Base-by-base conservation (phyloP, 2,888 invertebrate species). In the Dryobotodes eremita region DNA sequence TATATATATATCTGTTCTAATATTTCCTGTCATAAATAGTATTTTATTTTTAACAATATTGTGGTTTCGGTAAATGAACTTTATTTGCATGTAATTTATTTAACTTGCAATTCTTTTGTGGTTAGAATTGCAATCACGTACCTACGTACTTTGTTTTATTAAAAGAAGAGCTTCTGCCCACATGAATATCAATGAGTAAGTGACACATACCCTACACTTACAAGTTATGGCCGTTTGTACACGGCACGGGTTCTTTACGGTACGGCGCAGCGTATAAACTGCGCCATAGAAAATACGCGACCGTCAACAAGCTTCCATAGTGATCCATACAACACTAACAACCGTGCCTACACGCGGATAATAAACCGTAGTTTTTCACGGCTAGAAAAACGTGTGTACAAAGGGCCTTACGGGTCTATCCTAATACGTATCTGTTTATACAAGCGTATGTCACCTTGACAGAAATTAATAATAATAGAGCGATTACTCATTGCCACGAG, bases 401-500 rank as follows among this genome's bases (percentile, higher is more conserved):
- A 46, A 46, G 46, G 46, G 46, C 46, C 46, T 46, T 59, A 64
- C 64, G 75, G 84, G 70, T 72, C 48, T 79, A 62, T 79, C 75
- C 59, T 59, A 75, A 64, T 70, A 69, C 59, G 71, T 71, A 31
- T 77, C 61, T 78, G 50, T 84, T 62, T 71, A 59, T 64, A 61
- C 69, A 55, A 36, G 20, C 48, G 42, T 62, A 53, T 68, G 59
- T 73, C 73, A 76, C 84, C 87, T 85, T 87, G 84, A 73, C 57
- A 64, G 83, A 84, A 73, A 79, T 74, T 61, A 71, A 64, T 84
- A 48, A 71, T 84, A 76, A 87, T 68, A 69, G 70, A 87, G 50
- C 84, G 66, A 87, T 84, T 76, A 87, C 78, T 86, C 86, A 86
- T 83, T 86, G 79, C 65, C 79, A 83, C 42, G 65, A 57, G 78